Conservation (phyloP, 2,888 invertebrate genomes). For the Eupeodes latifasciatus region DNA sequence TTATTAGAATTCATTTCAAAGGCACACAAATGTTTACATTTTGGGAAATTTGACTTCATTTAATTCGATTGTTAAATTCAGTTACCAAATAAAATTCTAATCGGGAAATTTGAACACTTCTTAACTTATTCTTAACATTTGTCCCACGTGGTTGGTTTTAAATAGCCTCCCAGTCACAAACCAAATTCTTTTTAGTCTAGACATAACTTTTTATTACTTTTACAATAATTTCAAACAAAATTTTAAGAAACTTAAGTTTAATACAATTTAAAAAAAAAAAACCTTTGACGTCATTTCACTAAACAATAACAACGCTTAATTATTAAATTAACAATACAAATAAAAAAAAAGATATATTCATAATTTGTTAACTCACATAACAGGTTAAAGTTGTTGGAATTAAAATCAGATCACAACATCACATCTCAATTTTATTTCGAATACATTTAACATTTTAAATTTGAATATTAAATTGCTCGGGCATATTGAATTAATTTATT, state of each 20-base stretch:
- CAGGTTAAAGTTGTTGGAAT: slow-evolving; percentile 64
- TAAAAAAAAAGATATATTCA: slow-evolving; percentile 24
- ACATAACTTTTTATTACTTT: not conserved
- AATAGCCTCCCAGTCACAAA: not conserved
- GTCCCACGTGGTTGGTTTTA: not conserved
- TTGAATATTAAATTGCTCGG: slow-evolving; percentile 24
- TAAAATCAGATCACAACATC: slow-evolving; percentile 49
- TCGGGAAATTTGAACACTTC: not conserved
- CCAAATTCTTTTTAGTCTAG: not conserved
- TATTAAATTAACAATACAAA: slow-evolving; percentile 9
- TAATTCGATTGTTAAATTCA: no score
- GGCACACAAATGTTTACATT: no score
- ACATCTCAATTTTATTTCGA: slow-evolving; percentile 38
- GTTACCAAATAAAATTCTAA: not conserved
- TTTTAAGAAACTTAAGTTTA: not conserved
- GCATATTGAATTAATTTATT: not conserved
- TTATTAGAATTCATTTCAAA: no score
- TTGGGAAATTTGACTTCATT: no score
- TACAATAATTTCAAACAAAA: not conserved
- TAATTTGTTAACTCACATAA: slow-evolving; percentile 60
- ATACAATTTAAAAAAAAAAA: not conserved
- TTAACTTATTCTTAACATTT: not conserved
- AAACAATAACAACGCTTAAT: slow-evolving; percentile 1
- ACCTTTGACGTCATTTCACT: slow-evolving; percentile 20
- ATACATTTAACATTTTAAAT: slow-evolving; percentile 20